Evolutionary conservation across 2,113 vertebrate genomes (phyloP).

Genomic region (Aramus guarauna): DNA sequence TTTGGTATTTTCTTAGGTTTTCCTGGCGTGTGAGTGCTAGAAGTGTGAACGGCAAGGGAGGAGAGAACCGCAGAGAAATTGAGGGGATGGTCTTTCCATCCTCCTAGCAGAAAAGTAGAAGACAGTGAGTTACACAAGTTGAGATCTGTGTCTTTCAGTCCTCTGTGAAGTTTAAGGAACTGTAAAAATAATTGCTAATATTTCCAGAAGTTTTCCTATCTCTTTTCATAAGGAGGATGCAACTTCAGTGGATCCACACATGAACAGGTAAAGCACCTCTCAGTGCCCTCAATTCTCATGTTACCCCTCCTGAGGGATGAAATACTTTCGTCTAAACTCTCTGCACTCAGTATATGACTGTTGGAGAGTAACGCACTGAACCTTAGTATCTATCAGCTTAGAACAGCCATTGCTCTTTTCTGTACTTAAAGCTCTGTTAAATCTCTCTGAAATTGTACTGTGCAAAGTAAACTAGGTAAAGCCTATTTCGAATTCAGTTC

Average conservation of each 20-base stretch:
- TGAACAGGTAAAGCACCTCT: neutral
- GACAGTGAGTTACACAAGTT: neutral
- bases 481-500: neutral
- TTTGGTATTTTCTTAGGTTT: neutral
- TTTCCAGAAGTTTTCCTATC: neutral
- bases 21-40: neutral
- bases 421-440: neutral
- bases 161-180: neutral
- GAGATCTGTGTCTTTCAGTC: neutral
- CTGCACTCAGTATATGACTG: neutral
- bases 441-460: neutral
- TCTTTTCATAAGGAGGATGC: neutral
- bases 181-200: neutral
- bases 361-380: neutral
- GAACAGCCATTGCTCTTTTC: neutral
- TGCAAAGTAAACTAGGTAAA: neutral
- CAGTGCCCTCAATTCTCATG: neutral
- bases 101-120: neutral
- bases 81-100: neutral
- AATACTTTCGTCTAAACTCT: neutral
- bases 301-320: neutral
- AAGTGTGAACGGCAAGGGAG: neutral
- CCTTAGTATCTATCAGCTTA: neutral
- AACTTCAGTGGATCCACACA: neutral
- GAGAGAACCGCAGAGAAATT: neutral